Percentiles rank a stretch among this genome's conserved stretches.
Evolutionary conservation across 2,888 invertebrate species (phyloP).

Genomic region (Dilophus febrilis): DNA sequence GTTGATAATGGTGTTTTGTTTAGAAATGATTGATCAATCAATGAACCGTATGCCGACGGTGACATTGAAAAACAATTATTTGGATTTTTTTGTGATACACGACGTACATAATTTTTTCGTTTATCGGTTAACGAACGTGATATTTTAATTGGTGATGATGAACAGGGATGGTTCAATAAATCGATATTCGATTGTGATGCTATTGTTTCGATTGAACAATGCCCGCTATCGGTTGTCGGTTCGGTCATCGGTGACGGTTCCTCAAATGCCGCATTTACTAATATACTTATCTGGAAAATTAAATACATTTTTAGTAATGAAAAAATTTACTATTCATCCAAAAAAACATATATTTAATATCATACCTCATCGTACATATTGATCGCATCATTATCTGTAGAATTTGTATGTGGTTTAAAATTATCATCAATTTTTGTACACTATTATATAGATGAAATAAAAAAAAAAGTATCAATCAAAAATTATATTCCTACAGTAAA

Average conservation of each 20-base stretch:
- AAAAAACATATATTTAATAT: background rate
- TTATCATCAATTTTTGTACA: constrained; percentile 15
- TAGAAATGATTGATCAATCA: constrained; percentile 14
- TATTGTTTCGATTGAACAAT: constrained; percentile 9
- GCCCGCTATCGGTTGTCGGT: constrained; percentile 10
- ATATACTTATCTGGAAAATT: constrained; percentile 15
- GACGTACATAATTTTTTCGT: constrained; percentile 45
- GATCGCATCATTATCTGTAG: constrained; percentile 13
- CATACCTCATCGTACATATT: constrained; percentile 17
- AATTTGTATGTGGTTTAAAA: constrained; percentile 11
- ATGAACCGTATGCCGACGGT: constrained; percentile 13
- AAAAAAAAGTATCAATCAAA: constrained; percentile 1
- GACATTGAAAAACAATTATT: constrained; percentile 22
- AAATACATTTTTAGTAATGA: background rate
- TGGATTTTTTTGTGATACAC: constrained; percentile 37
- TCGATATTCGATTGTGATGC: constrained; percentile 4
- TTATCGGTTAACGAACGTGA: constrained; percentile 41
- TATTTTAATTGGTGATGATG: constrained; percentile 33
- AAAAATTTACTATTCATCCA: background rate
- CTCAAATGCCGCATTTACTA: constrained; percentile 17
- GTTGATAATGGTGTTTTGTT: constrained; percentile 13
- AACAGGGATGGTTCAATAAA: too few relatives aligned
- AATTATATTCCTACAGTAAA: too few relatives aligned
- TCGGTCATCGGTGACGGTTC: constrained; percentile 4
- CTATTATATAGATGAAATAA: constrained; percentile 9